Evolutionary conservation across 2,113 vertebrate genomes (phyloP).

Genomic region (Pontoporia blainvillei): DNA sequence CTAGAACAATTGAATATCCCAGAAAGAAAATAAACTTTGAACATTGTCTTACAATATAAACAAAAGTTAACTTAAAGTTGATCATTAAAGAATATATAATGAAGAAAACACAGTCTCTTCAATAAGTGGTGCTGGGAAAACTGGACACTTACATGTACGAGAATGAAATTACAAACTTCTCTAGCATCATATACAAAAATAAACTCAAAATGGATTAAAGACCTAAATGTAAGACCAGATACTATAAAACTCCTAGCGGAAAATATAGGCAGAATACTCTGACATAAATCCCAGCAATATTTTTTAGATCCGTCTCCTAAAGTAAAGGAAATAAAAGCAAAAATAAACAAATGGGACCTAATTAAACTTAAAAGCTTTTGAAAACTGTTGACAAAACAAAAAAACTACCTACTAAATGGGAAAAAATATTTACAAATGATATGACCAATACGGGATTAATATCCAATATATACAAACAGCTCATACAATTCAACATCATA

Average conservation of each 20-base stretch:
- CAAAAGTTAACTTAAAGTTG: conserved; percentile 44
- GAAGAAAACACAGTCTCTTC: not conserved
- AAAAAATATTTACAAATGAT: not conserved
- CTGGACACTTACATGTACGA: not conserved
- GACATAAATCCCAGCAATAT: not conserved
- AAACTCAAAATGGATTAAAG: not conserved
- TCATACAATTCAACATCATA: not conserved
- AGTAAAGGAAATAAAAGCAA: not conserved
- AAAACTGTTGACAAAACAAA: not conserved
- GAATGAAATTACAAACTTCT: not conserved
- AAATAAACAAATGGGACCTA: not conserved
- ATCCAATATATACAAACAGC: not conserved
- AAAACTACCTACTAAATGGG: not conserved
- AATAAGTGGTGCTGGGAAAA: not conserved
- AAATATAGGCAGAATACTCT: not conserved
- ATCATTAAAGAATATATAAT: not conserved
- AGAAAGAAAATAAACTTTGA: conserved; percentile 32
- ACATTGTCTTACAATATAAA: not conserved
- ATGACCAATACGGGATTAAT: not conserved
- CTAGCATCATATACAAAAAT: not conserved
- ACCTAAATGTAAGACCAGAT: not conserved
- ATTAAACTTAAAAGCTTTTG: not conserved
- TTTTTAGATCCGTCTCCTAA: not conserved
- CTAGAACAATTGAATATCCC: conserved; percentile 31
- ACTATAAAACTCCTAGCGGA: not conserved